phyloP scores from a whole-genome alignment of 1,140 invertebrate species.

The Caenorhabditis latens region DNA sequence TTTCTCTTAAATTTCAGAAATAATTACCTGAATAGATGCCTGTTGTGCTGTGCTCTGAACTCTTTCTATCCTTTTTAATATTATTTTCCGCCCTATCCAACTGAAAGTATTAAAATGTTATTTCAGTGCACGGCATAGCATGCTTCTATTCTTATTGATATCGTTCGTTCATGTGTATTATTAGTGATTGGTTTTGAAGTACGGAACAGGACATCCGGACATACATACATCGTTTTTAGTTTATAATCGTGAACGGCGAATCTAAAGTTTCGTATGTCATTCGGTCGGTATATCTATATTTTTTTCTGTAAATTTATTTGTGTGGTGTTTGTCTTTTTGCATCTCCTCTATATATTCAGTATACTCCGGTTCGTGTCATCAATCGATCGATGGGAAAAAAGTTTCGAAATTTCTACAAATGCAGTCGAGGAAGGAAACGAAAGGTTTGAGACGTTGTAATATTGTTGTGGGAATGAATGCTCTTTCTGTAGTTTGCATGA shows the following conservation, averaged over 20 bases:
- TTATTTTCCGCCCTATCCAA: background rate
- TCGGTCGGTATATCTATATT: background rate
- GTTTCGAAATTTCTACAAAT: constrained; percentile 69
- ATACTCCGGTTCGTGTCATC: constrained; percentile 59
- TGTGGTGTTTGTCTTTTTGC: constrained; percentile 66
- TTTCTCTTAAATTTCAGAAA: background rate
- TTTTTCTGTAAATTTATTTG: constrained; percentile 12
- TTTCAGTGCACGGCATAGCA: constrained; percentile 44
- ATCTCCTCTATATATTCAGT: constrained; percentile 64
- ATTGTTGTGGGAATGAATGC: constrained; percentile 25
- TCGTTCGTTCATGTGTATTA: constrained; percentile 22
- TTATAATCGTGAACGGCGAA: no score
- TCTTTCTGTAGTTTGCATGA: constrained; percentile 10
- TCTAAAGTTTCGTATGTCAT: background rate
- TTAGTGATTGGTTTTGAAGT: no score
- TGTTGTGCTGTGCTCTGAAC: constrained; percentile 65
- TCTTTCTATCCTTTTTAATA: background rate
- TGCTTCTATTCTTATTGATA: constrained; percentile 49
- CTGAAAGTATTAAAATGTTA: background rate
- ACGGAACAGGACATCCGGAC: no score
- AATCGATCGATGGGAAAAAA: constrained; percentile 68
- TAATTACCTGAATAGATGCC: constrained; percentile 63
- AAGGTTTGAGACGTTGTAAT: constrained; percentile 65
- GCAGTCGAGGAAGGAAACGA: constrained; percentile 67
- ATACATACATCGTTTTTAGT: no score